Conservation (phyloP, 2,888 invertebrate genomes). For the Ditula angustiorana region DNA sequence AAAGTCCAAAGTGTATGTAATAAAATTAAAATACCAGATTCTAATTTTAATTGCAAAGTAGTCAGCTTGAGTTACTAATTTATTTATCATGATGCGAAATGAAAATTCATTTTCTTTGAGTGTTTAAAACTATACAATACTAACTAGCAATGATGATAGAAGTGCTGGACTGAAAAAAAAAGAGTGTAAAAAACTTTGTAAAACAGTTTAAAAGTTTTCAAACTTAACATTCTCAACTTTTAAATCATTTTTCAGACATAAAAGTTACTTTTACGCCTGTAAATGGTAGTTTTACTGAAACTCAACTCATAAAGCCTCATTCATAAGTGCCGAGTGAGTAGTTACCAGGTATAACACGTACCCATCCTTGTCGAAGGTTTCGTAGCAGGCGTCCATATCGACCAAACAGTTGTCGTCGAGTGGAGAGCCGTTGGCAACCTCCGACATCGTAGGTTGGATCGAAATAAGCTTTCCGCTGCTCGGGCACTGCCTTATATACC, state of each 20-base stretch:
- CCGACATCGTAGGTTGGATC: slow-evolving; percentile 78
- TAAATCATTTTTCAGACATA: neutral
- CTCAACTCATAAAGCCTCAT: slow-evolving; percentile 1
- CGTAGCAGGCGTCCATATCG: slow-evolving; percentile 96
- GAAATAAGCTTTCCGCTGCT: slow-evolving; percentile 71
- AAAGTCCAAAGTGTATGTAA: neutral
- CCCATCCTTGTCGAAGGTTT: slow-evolving; percentile 96
- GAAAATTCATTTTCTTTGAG: too few species aligned
- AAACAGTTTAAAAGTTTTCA: slow-evolving; percentile 16
- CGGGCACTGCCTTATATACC: slow-evolving; percentile 69
- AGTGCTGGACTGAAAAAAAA: too few species aligned
- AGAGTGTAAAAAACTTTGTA: slow-evolving; percentile 19
- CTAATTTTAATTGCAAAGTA: slow-evolving; percentile 17
- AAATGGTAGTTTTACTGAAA: slow-evolving; percentile 8
- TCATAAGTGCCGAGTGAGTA: slow-evolving; percentile 17
- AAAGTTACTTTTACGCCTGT: neutral
- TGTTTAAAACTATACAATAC: too few species aligned
- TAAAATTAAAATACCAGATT: neutral
- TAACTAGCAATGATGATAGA: too few species aligned
- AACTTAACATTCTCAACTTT: slow-evolving; percentile 8
- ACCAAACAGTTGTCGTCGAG: slow-evolving; percentile 83
- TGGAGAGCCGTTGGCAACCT: slow-evolving; percentile 70
- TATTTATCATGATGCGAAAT: neutral
- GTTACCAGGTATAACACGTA: slow-evolving; percentile 73
- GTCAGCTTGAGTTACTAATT: neutral